Base-by-base conservation (phyloP, 2,888 invertebrate species). In the Philopedon plagiatum region DNA sequence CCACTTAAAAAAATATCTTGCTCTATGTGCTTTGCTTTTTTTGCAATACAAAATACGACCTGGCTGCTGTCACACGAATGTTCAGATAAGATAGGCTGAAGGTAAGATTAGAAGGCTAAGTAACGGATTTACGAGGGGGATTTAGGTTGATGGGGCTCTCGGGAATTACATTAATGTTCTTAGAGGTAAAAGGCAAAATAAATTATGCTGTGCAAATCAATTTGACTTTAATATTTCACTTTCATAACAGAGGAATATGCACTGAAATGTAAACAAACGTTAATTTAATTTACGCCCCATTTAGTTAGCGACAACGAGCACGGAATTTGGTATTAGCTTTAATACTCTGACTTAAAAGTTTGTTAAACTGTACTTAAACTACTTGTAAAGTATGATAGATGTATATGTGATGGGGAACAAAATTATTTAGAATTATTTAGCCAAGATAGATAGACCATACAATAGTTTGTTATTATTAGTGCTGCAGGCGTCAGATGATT, bases 61-160 rank as follows among this genome's bases (percentile, higher is more conserved):
- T 49, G 49, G 18, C 49, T 60, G 18, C 49, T 60, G 60, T 58
- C 49, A 46, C 66, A 67, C 58, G 37, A 60, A 67, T 67, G 29
- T 60, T 34, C 46, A 15, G 66, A 67, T 67, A 49, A 68, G 60
- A 67, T 60, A 67, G 58, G 60, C 60, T 26, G 49, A 49, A 49
- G 49, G 49, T 49, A 13, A 49, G 68, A 68, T 68, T 68, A 68
- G 51, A 39, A 49, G 61, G 61, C 68, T 68, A 68, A 68, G 49
- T 68, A 61, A 54, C 61, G 61, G 61, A 61, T 68, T 68, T 61
- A 60, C 51, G 61, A 41, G 61, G 61, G 54, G 68, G 68, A 67
- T 67, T 67, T 60, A 34, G 34, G 18, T 15, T 67, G 66, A 67
- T 58, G 66, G 66, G 46, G 29, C 60, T 46, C 46, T n/a, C 21